Percentiles rank a stretch among this genome's conserved stretches.
phyloP scores from a whole-genome alignment of 2,113 vertebrate genomes.

The Muntiacus muntjak region DNA sequence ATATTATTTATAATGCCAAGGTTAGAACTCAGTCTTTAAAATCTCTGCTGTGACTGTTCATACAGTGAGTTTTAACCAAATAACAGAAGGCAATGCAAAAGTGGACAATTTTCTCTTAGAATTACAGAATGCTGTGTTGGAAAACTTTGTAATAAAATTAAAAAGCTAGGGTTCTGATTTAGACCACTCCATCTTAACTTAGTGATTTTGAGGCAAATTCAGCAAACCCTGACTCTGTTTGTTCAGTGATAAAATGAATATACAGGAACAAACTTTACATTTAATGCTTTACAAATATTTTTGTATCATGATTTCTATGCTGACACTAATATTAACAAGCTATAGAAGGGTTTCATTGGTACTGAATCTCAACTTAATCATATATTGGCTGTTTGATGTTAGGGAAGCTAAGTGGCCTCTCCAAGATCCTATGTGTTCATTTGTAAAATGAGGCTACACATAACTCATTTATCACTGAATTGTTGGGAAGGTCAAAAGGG shows the following conservation, averaged over 20 bases:
- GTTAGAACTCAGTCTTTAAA: not conserved
- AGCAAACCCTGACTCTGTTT: not conserved
- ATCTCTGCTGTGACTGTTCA: not conserved
- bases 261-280: not conserved
- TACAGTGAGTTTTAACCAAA: not conserved
- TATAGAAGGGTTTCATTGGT: not conserved
- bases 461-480: not conserved
- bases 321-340: not conserved
- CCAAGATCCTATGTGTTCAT: not conserved
- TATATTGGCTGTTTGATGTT: not conserved
- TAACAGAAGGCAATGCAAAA: not conserved
- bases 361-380: not conserved
- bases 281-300: not conserved
- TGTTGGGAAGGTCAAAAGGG: not conserved
- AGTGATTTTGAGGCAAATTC: not conserved
- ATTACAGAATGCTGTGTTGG: not conserved
- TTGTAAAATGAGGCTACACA: not conserved
- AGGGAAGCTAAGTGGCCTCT: not conserved
- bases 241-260: not conserved
- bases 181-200: not conserved
- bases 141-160: not conserved
- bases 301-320: not conserved
- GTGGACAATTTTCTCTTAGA: not conserved
- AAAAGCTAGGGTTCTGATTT: not conserved
- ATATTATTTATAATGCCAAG: not conserved